Evolutionary conservation across 2,797 vertebrate genomes (phyloP), one percentile per base, ranked within the genome.

Genomic region (Hippoglossus hippoglossus): DNA sequence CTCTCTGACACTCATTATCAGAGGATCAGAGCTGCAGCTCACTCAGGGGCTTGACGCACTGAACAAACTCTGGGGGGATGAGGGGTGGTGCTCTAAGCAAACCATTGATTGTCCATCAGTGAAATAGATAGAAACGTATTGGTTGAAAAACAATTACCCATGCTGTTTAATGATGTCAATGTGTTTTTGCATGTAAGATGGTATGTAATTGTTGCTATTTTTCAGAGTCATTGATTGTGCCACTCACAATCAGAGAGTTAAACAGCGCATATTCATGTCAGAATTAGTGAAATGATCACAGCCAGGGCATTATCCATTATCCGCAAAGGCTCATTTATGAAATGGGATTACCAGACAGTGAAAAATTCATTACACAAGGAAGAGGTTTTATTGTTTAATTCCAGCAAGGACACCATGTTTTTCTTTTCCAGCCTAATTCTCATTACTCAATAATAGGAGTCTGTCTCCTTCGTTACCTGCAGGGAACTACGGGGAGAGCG

Each of bases 401-500:
- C 16, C 51, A 71, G 26, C 21, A 21, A 41, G 7, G 3, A 19
- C 12, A 25, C 19, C 34, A 34, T 58, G 1, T 34, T 63, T 63
- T 63, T 59, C 0, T 34, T 63, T 63, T 50, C 44, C 13, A 46
- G 44, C 44, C 12, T 6, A 61, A 18, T 63, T 46, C 13, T 63
- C 16, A 19, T 19, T 21, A 3, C 11, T 34, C 19, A 61, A 41
- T 47, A 52, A 60, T 6, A 19, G 4, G 16, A 7, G 5, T 60
- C 44, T 44, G 2, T 71, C 63, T 80, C 79, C 36, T 76, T 51
- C 67, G 63, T 80, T 76, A 6, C 73, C 24, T 80, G 53, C 83
- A 99, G 98, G 98, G 72, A 99, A 98, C 93, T 99, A 99, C 18
- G 98, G 98, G 3, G 98, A 99, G 91, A 99, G 98, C 16, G 98